These are phyloP conservation scores for Donacobius atricapilla DNA, from an alignment of 2,113 vertebrate species.

Conservation along the genomic window DNA sequence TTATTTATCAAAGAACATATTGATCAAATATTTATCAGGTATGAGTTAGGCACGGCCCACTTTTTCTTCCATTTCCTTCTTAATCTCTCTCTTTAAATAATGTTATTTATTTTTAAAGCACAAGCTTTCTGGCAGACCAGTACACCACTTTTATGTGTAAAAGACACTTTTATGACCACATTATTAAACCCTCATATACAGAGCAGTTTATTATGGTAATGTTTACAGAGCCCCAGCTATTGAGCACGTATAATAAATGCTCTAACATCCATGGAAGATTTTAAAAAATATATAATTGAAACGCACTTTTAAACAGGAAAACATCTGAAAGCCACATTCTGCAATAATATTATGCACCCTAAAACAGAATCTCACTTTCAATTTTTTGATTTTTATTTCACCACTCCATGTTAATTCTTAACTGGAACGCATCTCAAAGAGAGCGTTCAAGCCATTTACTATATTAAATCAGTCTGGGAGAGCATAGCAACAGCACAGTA, in stretches of 20 bases:
- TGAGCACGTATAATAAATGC: background rate
- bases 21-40: background rate
- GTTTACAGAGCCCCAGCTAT: background rate
- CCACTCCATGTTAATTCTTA: background rate
- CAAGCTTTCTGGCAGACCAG: background rate
- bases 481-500: background rate
- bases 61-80: background rate
- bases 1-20: background rate
- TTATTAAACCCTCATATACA: background rate
- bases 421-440: background rate
- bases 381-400: background rate
- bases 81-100: background rate
- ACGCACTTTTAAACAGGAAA: background rate
- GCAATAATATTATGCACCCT: background rate
- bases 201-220: conserved; percentile 7
- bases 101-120: background rate
- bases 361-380: background rate
- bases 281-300: background rate
- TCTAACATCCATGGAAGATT: background rate
- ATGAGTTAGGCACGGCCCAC: background rate
- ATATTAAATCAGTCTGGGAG: background rate
- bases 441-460: background rate
- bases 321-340: background rate
- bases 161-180: background rate
- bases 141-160: background rate